Conservation (phyloP, 2,888 invertebrate species). For the Lycaena phlaeas region DNA sequence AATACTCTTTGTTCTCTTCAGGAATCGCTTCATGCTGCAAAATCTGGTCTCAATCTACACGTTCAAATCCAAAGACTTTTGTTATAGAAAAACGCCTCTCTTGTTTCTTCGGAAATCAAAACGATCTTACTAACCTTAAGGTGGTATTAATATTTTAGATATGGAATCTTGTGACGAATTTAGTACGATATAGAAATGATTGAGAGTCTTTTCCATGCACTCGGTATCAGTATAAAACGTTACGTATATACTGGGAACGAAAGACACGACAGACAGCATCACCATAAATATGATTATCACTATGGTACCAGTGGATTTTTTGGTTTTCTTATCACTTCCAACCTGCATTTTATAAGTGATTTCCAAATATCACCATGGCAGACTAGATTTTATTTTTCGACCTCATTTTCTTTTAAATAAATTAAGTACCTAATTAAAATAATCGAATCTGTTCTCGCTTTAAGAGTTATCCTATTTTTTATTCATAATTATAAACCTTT, state of each 20-base stretch:
- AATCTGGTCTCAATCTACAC: too few relatives aligned
- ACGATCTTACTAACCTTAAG: too few relatives aligned
- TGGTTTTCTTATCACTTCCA: neutral
- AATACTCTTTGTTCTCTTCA: too few relatives aligned
- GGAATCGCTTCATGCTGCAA: too few relatives aligned
- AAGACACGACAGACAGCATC: slow-evolving; percentile 33
- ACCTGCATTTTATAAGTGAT: neutral
- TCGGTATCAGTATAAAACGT: slow-evolving; percentile 30
- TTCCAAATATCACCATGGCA: neutral
- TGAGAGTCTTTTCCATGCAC: slow-evolving; percentile 22
- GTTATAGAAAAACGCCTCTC: too few relatives aligned
- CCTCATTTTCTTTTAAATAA: too few relatives aligned
- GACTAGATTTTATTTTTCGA: neutral
- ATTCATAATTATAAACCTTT: too few relatives aligned
- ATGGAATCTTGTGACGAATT: neutral
- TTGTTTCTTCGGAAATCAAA: too few relatives aligned
- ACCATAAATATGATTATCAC: slow-evolving; percentile 32
- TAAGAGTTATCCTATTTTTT: too few relatives aligned
- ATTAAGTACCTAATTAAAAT: too few relatives aligned
- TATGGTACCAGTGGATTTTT: slow-evolving; percentile 16
- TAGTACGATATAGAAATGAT: slow-evolving; percentile 28
- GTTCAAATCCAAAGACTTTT: too few relatives aligned
- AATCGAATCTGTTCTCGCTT: too few relatives aligned
- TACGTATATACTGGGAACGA: slow-evolving; percentile 43
- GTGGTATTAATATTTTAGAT: neutral